A percentile compares a stretch with the other conserved stretches of the same genome.
These are phyloP conservation scores for Nesidiocoris tenuis DNA, from an alignment of 2,888 invertebrate genomes.

Conservation along the genomic window DNA sequence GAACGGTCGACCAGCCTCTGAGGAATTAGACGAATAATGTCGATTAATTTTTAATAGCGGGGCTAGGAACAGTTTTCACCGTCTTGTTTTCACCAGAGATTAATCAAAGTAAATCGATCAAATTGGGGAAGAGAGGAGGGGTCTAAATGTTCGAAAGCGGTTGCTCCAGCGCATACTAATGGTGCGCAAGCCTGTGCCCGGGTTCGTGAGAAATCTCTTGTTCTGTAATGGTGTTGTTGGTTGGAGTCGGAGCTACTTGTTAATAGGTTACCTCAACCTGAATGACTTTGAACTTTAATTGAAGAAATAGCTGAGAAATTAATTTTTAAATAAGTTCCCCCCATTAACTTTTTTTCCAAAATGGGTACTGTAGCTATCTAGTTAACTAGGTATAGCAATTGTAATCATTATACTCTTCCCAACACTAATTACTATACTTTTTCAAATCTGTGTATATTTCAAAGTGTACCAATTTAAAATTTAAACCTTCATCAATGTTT, in stretches of 20 bases:
- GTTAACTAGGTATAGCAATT: too few species aligned
- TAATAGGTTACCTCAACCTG: slow-evolving; percentile 26
- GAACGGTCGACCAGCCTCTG: slow-evolving; percentile 19
- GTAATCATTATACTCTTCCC: too few species aligned
- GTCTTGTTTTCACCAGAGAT: slow-evolving; percentile 30
- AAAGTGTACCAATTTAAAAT: too few species aligned
- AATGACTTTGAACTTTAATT: not conserved
- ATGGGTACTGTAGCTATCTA: too few species aligned
- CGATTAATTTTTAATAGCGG: slow-evolving; percentile 28
- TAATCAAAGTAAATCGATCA: slow-evolving; percentile 39
- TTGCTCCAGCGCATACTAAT: slow-evolving; percentile 30
- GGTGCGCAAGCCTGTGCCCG: slow-evolving; percentile 3
- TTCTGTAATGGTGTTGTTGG: slow-evolving; percentile 22
- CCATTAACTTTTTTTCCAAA: too few species aligned
- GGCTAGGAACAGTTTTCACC: slow-evolving; percentile 31
- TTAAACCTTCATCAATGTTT: too few species aligned
- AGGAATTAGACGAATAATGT: slow-evolving; percentile 36
- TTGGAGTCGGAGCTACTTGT: slow-evolving; percentile 30
- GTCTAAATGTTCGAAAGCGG: slow-evolving; percentile 16
- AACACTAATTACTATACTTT: too few species aligned
- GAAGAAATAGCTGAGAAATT: not conserved
- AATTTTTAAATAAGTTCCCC: too few species aligned
- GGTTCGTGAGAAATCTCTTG: slow-evolving; percentile 30
- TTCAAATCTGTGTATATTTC: too few species aligned
- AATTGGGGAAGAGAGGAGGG: slow-evolving; percentile 23